Evolutionary conservation across 2,113 vertebrate species (phyloP), one percentile per base, ranked within the genome.

Genomic region (Procapra przewalskii): DNA sequence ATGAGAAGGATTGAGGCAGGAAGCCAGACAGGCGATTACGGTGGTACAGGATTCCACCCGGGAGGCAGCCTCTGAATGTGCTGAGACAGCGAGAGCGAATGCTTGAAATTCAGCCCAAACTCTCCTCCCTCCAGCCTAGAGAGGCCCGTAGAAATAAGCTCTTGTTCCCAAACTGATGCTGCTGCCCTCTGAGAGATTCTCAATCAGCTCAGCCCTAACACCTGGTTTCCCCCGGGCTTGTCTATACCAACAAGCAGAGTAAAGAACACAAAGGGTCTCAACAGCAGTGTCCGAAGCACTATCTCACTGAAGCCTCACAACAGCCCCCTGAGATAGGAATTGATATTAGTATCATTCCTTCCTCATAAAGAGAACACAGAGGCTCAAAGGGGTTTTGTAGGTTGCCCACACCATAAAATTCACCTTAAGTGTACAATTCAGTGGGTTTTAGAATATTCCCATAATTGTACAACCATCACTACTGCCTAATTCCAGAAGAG

Each of bases 151-250:
- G 52, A 85, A 89, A 86, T 62, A n/a, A 97, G 79, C 52, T 75
- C 67, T 93, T 81, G 12, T 95, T 14, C 54, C 31, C 12, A 81
- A 50, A 84, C 25, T 88, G 48, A 62, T 57, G 33, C 55, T 55
- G 27, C 87, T 91, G 33, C 25, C 90, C 94, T 81, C 31, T 45
- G 33, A 85, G 45, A 96, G 50, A 95, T 62, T 95, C 36, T 96
- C 52, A 67, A 11, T 62, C 59, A 75, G 36, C 31, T 82, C 62
- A 90, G 25, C 45, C 45, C 57, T 88, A 21, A 88, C 33, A 67
- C n/a, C 27, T 71, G 31, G 6, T 55, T 90, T 89, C 48, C 90
- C 52, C 52, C 80, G 5, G 82, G 57, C 88, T 93, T 52, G 36
- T 92, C 71, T 64, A 52, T 29, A 75, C 33, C 14, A 4, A 45